A percentile compares a stretch with the other conserved stretches of the same genome.
Conservation (phyloP, 2,797 vertebrate genomes). For the Basileuterus tristriatus region DNA sequence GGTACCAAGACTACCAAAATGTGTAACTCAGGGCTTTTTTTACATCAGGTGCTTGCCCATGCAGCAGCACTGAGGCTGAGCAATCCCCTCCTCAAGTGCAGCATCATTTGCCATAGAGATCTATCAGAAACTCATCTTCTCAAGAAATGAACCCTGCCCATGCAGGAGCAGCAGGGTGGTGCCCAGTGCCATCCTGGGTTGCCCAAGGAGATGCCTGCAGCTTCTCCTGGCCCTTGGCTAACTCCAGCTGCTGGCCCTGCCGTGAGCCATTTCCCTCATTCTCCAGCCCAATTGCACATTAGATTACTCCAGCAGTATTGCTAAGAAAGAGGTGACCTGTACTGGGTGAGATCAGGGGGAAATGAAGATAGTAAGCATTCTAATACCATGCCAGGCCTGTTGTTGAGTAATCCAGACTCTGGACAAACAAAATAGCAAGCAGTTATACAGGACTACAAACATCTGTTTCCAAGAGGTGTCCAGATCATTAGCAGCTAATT, state of each 20-base stretch:
- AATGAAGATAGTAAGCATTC: not conserved
- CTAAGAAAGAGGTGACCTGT: not conserved
- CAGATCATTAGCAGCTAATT: slow-evolving; percentile 58
- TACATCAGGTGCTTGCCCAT: not conserved
- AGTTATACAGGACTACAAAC: not conserved
- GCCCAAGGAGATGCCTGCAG: not conserved
- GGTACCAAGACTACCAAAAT: not conserved
- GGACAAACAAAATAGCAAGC: accelerated
- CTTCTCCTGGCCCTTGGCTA: not conserved
- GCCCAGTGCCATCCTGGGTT: not conserved
- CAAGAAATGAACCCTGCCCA: not conserved
- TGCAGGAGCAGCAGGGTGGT: not conserved
- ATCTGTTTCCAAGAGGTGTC: slow-evolving; percentile 30
- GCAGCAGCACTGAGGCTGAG: not conserved
- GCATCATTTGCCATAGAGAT: not conserved
- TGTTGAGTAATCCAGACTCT: not conserved
- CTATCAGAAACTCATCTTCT: not conserved
- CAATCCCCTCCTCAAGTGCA: not conserved
- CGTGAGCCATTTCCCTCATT: accelerated
- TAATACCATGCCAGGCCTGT: not conserved
- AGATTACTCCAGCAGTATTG: not conserved
- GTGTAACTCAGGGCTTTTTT: accelerated
- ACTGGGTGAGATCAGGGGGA: not conserved
- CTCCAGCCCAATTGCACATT: not conserved
- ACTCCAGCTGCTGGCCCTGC: accelerated